phyloP scores from a whole-genome alignment of 2,797 vertebrate species.

The Aulostomus chinensis region DNA sequence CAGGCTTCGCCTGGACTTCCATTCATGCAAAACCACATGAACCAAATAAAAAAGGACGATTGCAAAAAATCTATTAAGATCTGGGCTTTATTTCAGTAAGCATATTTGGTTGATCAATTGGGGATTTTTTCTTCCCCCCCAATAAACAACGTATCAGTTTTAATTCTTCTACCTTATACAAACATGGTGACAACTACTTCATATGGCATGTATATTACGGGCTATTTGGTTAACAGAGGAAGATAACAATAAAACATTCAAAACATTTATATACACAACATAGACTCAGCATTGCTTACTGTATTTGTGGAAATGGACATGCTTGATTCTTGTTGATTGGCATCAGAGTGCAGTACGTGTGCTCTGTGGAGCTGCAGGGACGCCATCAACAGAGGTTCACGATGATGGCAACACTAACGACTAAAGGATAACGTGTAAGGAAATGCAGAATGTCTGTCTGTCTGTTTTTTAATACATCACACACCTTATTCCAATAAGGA shows the following conservation, averaged over 20 bases:
- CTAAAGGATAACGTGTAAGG: too few relatives aligned
- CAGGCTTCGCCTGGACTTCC: too few relatives aligned
- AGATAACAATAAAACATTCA: slow-evolving; percentile 59
- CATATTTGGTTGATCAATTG: slow-evolving; percentile 68
- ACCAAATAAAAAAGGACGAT: slow-evolving; percentile 2
- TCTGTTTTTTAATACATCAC: not conserved
- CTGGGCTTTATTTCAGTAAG: slow-evolving; percentile 67
- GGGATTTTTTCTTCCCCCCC: slow-evolving; percentile 28
- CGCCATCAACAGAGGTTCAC: not conserved
- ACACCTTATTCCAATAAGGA: too few relatives aligned
- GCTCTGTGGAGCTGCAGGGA: slow-evolving; percentile 28
- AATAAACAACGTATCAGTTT: slow-evolving; percentile 63
- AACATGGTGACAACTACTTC: slow-evolving; percentile 79
- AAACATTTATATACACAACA: slow-evolving; percentile 76
- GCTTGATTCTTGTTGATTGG: slow-evolving; percentile 29
- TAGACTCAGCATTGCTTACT: slow-evolving; percentile 47
- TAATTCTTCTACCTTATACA: slow-evolving; percentile 69
- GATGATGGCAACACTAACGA: too few relatives aligned
- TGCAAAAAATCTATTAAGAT: slow-evolving; percentile 37
- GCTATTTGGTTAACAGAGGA: slow-evolving; percentile 75
- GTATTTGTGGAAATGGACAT: slow-evolving; percentile 49
- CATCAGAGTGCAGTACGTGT: slow-evolving; percentile 16
- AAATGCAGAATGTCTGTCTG: too few relatives aligned
- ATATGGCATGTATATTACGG: slow-evolving; percentile 71
- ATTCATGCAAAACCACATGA: not conserved